Conservation (phyloP, 2,797 vertebrate genomes). For the Centropyge bicolor region DNA sequence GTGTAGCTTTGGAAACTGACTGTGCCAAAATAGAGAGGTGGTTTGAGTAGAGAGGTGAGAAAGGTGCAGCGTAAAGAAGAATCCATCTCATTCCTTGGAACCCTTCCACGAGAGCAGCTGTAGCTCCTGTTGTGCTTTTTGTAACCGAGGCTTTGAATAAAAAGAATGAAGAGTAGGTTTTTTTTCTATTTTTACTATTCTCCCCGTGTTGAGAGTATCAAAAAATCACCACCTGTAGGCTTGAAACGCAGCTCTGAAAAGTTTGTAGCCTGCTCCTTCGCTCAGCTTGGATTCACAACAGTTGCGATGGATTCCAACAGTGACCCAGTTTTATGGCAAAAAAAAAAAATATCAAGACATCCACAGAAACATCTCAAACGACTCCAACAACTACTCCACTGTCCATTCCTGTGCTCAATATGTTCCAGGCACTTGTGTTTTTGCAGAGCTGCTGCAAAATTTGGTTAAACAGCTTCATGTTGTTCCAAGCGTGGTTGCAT, state of each 20-base stretch:
- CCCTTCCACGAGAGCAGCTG: slow-evolving; percentile 30
- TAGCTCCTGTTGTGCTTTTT: slow-evolving; percentile 18
- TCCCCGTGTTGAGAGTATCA: not conserved
- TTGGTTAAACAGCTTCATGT: not conserved
- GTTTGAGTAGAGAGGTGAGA: slow-evolving; percentile 17
- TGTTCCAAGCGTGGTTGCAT: not conserved
- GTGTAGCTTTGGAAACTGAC: not conserved
- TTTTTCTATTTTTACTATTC: slow-evolving; percentile 18
- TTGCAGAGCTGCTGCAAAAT: not conserved
- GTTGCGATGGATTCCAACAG: slow-evolving; percentile 7
- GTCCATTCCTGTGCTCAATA: not conserved
- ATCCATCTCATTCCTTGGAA: slow-evolving; percentile 34
- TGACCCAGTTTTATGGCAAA: slow-evolving; percentile 16
- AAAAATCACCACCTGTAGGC: slow-evolving; percentile 24
- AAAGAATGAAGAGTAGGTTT: slow-evolving; percentile 14
- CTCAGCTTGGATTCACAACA: slow-evolving; percentile 13
- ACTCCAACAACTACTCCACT: not conserved
- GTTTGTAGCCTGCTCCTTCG: slow-evolving; percentile 5
- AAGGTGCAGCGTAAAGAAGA: slow-evolving; percentile 12
- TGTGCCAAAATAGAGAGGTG: not conserved
- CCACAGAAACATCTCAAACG: not conserved
- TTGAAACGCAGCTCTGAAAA: slow-evolving; percentile 20
- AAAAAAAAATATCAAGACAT: not conserved
- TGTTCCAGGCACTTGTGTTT: not conserved
- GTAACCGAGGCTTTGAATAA: not conserved